A percentile compares a stretch with the other conserved stretches of the same genome.
Evolutionary conservation across 2,888 invertebrate genomes (phyloP).

Genomic region (Homarus gammarus): DNA sequence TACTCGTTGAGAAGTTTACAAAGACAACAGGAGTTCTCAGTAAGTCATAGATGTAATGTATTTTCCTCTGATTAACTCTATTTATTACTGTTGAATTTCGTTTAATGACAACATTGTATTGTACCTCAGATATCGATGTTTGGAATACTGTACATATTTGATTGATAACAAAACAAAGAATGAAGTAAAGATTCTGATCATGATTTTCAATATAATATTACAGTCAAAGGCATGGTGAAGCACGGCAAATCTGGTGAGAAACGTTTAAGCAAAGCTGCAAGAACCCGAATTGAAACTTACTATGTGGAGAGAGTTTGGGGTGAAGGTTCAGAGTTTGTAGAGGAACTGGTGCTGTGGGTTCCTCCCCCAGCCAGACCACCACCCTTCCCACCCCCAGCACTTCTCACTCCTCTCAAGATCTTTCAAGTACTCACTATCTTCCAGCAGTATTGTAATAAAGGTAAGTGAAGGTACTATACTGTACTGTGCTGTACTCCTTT

Average conservation of each 20-base stretch:
- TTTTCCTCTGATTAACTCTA: background rate
- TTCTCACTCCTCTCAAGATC: conserved; percentile 52
- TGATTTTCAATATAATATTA: conserved; percentile 4
- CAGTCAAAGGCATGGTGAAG: conserved; percentile 73
- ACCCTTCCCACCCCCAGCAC: conserved; percentile 71
- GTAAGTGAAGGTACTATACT: too few relatives aligned
- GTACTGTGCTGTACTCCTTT: too few relatives aligned
- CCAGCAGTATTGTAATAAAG: conserved; percentile 65
- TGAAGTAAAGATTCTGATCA: background rate
- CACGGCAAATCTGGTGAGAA: conserved; percentile 70
- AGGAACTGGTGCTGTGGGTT: conserved; percentile 73
- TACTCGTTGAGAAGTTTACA: conserved; percentile 71
- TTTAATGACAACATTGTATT: background rate
- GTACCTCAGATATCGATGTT: background rate
- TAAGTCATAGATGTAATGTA: conserved; percentile 19
- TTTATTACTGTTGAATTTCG: background rate
- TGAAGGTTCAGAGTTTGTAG: conserved; percentile 72
- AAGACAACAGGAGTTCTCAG: conserved; percentile 74
- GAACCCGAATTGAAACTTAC: conserved; percentile 70
- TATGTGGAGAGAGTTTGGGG: conserved; percentile 76
- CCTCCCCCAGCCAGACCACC: conserved; percentile 65
- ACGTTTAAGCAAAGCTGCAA: conserved; percentile 68
- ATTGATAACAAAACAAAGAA: background rate
- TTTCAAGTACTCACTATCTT: conserved; percentile 61
- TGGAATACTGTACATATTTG: background rate